Conservation (phyloP, 2,113 vertebrate species). For the Oostethus manadensis region DNA sequence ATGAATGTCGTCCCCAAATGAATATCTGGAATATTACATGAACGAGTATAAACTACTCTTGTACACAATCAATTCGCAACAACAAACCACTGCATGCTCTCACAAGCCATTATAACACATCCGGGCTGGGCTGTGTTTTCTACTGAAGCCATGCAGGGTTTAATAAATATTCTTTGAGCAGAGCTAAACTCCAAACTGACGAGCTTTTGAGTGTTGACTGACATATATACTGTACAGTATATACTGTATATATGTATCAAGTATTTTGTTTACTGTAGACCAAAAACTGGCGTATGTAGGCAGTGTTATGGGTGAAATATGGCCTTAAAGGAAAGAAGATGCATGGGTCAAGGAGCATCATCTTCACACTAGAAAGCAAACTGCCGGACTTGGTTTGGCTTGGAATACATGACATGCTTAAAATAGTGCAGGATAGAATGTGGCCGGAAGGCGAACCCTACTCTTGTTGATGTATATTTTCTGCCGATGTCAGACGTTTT, state of each 20-base stretch:
- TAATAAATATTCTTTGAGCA: constrained; percentile 24
- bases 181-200: not conserved
- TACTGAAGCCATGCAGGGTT: constrained; percentile 18
- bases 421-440: not conserved
- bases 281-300: not conserved
- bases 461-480: not conserved
- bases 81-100: not conserved
- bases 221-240: no score
- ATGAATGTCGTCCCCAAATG: no score
- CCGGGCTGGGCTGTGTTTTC: constrained; percentile 24
- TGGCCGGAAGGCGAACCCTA: not conserved
- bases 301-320: not conserved
- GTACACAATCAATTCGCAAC: not conserved
- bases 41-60: not conserved
- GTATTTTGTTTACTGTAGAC: not conserved
- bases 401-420: not conserved
- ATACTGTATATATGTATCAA: no score
- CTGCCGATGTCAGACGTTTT: not conserved
- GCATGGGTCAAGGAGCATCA: not conserved
- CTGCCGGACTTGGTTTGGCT: no score
- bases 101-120: constrained; percentile 15
- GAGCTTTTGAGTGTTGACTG: not conserved
- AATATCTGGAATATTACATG: not conserved
- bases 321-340: no score
- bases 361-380: not conserved